These are phyloP conservation scores for Pygocentrus nattereri DNA, from an alignment of 2,797 vertebrate genomes.

Conservation along the genomic window DNA sequence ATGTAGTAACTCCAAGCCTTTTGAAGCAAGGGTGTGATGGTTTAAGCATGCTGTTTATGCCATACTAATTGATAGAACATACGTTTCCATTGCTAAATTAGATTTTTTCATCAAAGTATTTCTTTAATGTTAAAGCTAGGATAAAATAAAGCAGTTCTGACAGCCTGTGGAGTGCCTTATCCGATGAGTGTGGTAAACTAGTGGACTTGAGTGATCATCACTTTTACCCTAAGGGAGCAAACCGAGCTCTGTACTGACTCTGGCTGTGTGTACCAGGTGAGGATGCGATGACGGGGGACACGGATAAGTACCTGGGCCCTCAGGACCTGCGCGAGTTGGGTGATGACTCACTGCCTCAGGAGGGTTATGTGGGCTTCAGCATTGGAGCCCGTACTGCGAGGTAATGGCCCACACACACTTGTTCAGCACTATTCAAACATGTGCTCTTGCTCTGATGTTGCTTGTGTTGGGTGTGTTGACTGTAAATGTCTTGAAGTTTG, in stretches of 20 bases:
- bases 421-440: neutral
- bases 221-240: neutral
- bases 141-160: too few relatives aligned
- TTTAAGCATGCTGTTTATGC: too few relatives aligned
- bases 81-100: too few relatives aligned
- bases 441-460: neutral
- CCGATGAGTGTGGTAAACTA: neutral
- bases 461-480: neutral
- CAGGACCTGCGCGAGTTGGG: slow-evolving; percentile 96
- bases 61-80: too few relatives aligned
- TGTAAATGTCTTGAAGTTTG: neutral
- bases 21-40: too few relatives aligned
- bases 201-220: neutral
- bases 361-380: slow-evolving; percentile 98
- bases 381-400: slow-evolving; percentile 94
- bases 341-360: slow-evolving; percentile 95
- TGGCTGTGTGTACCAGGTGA: slow-evolving; percentile 83
- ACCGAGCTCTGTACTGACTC: slow-evolving; percentile 24
- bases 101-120: too few relatives aligned
- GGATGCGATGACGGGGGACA: slow-evolving; percentile 96
- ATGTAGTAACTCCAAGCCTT: too few relatives aligned
- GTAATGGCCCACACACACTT: slow-evolving; percentile 72
- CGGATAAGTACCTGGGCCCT: slow-evolving; percentile 95
- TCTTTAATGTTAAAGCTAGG: too few relatives aligned
- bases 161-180: neutral